Conservation (phyloP, 2,888 invertebrate species). For the Napeogenes sylphis region DNA sequence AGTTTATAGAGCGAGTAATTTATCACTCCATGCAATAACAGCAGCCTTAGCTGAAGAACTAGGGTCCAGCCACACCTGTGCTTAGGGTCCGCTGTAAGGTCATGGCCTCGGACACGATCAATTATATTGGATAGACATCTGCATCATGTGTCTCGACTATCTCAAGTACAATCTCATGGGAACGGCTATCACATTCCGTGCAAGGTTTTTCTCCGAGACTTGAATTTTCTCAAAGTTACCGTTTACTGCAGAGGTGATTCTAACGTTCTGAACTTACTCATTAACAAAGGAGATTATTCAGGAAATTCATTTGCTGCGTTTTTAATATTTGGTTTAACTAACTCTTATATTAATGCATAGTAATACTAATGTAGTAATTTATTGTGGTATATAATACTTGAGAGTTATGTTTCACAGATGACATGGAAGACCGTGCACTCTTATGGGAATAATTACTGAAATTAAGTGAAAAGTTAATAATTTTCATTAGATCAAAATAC, state of each 20-base stretch:
- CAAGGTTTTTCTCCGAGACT: conserved; percentile 18
- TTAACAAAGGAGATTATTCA: background rate
- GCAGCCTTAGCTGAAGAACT: no score
- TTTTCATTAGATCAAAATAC: no score
- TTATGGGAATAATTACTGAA: no score
- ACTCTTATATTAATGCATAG: no score
- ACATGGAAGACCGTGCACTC: no score
- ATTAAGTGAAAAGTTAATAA: no score
- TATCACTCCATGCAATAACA: no score
- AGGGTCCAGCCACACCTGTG: conserved; percentile 6
- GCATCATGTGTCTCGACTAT: conserved; percentile 13
- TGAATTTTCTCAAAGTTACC: conserved; percentile 20
- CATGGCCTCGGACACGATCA: conserved; percentile 17
- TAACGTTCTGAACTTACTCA: background rate
- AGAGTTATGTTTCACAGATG: no score
- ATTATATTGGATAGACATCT: conserved; percentile 12
- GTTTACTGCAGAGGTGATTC: conserved; percentile 1
- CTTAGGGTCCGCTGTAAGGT: conserved; percentile 6
- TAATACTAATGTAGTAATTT: no score
- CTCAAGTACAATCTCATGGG: conserved; percentile 15
- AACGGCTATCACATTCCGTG: conserved; percentile 24
- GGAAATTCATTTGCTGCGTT: background rate
- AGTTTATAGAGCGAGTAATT: no score
- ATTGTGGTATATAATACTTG: background rate
- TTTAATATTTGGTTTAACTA: background rate